Evolutionary conservation across 37 sponge, comb jelly and placozoan species (phyloP).

Genomic region (Axinella damicornis): DNA sequence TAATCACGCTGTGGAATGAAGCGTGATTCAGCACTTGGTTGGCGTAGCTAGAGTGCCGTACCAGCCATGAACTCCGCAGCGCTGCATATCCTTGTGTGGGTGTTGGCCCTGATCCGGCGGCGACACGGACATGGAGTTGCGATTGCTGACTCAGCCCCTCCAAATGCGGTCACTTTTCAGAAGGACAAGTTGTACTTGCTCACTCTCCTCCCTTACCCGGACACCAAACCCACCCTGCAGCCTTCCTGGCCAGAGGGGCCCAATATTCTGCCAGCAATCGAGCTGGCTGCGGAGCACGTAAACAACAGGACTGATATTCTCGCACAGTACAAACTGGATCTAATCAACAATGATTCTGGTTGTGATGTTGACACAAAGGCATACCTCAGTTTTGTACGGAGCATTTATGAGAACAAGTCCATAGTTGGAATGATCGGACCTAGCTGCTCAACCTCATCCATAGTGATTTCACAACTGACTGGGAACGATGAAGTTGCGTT

Average conservation of each 20-base stretch:
- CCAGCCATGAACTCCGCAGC: too few relatives aligned
- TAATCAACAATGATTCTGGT: slow-evolving; percentile 6
- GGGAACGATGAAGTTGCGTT: not conserved
- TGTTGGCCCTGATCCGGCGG: too few relatives aligned
- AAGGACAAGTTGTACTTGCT: not conserved
- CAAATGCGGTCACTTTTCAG: not conserved
- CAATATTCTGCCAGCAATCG: slow-evolving; percentile 10
- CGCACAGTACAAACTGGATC: not conserved
- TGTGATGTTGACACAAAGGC: slow-evolving; percentile 1
- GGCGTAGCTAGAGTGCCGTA: too few relatives aligned
- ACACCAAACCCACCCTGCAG: not conserved
- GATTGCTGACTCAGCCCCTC: too few relatives aligned
- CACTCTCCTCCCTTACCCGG: not conserved
- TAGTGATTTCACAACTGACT: not conserved
- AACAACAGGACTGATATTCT: slow-evolving; percentile 11
- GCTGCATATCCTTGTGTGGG: too few relatives aligned
- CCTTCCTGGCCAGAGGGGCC: slow-evolving; percentile 10
- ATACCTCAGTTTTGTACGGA: not conserved
- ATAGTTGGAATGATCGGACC: slow-evolving; percentile 11
- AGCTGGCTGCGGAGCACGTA: not conserved
- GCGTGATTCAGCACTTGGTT: too few relatives aligned
- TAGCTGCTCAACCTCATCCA: not conserved
- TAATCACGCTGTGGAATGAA: too few relatives aligned
- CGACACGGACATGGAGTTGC: too few relatives aligned
- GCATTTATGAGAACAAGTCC: not conserved